These are phyloP conservation scores for Callorhinus ursinus DNA, from an alignment of 2,113 vertebrate species.

Conservation along the genomic window DNA sequence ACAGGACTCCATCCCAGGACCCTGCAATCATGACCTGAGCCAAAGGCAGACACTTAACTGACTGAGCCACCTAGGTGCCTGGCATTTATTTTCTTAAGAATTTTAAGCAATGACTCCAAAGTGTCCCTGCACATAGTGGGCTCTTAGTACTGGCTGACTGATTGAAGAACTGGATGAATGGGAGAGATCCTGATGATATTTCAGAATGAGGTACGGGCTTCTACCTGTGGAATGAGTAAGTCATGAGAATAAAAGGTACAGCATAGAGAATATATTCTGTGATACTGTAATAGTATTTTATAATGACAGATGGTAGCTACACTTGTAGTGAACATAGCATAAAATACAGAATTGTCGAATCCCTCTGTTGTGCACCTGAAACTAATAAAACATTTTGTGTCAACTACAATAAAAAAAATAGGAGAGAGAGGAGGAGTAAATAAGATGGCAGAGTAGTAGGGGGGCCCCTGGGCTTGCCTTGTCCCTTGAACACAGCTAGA, in stretches of 20 bases:
- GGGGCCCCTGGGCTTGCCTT: too few species aligned
- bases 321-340: not conserved
- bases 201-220: not conserved
- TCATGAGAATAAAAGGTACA: not conserved
- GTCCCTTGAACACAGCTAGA: too few species aligned
- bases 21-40: not conserved
- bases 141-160: not conserved
- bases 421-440: too few species aligned
- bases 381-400: too few species aligned
- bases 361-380: not conserved
- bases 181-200: not conserved
- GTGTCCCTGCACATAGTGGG: not conserved
- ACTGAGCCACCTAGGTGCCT: not conserved
- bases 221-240: not conserved
- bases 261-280: not conserved
- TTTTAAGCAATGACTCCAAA: not conserved
- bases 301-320: not conserved
- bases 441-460: too few species aligned
- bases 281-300: not conserved
- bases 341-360: not conserved
- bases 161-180: not conserved
- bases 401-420: too few species aligned
- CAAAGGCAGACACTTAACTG: not conserved
- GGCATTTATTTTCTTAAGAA: not conserved
- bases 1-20: not conserved